Evolutionary conservation across 2,113 vertebrate genomes (phyloP).

Genomic region (Cercopithecus mona): DNA sequence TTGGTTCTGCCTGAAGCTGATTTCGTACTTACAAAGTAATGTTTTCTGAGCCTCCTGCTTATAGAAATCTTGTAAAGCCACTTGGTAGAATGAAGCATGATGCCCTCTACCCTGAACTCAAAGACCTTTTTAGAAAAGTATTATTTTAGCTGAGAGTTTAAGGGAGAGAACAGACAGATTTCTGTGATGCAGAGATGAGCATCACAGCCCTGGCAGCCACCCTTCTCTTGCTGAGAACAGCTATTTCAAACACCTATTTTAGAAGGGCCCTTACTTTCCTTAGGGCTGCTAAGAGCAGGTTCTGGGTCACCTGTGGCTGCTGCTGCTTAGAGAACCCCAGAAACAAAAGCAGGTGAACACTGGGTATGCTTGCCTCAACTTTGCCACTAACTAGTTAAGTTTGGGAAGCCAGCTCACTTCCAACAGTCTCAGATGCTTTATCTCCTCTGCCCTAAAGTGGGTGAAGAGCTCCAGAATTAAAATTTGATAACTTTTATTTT

Average conservation of each 20-base stretch:
- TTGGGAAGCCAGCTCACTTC: neutral
- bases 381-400: neutral
- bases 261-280: neutral
- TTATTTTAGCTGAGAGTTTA: neutral
- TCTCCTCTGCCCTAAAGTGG: neutral
- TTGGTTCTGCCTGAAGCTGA: constrained; percentile 45
- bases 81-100: constrained; percentile 44
- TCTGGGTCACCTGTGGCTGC: neutral
- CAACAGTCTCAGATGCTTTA: neutral
- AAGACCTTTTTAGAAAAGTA: constrained; percentile 7
- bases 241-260: neutral
- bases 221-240: neutral
- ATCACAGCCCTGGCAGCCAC: neutral
- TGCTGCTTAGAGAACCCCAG: neutral
- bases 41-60: constrained; percentile 53
- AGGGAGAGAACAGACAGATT: neutral
- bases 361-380: neutral
- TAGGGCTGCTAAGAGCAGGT: neutral
- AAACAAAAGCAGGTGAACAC: neutral
- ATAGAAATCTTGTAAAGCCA: constrained; percentile 30
- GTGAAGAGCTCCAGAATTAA: neutral
- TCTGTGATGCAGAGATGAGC: neutral
- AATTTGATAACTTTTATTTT: neutral
- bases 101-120: constrained; percentile 43
- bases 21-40: constrained; percentile 25